Evolutionary conservation across 2,888 invertebrate species (phyloP).

Genomic region (Aradus depressus): DNA sequence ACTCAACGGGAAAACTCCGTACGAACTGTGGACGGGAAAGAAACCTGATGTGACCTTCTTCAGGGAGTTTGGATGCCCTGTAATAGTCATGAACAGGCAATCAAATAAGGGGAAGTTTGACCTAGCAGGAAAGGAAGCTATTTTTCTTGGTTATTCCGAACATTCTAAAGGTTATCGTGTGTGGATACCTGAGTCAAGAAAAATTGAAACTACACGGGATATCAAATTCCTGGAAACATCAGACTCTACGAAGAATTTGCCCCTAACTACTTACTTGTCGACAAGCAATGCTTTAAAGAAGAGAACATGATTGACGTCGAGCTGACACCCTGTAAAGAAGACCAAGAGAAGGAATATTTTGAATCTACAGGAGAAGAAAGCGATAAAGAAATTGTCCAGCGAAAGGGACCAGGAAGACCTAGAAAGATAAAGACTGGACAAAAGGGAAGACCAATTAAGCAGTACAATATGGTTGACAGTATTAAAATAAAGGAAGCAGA

Average conservation of each 20-base stretch:
- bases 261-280: no score
- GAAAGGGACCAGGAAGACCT: no score
- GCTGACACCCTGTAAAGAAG: background rate
- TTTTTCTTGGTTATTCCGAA: conserved; percentile 8
- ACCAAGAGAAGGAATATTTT: background rate
- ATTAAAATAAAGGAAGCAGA: no score
- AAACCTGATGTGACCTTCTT: conserved; percentile 5
- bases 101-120: background rate
- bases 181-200: background rate
- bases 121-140: conserved; percentile 1
- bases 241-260: no score
- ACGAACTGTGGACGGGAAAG: conserved; percentile 29
- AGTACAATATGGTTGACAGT: no score
- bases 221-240: background rate
- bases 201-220: background rate
- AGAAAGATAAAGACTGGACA: no score
- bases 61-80: conserved; percentile 2
- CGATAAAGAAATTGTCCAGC: no score
- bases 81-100: background rate
- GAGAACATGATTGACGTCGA: background rate
- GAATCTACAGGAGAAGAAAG: no score
- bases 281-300: background rate
- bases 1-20: conserved; percentile 29
- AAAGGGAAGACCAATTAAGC: no score
- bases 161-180: conserved; percentile 1